Percentiles rank a stretch among this genome's conserved stretches.
phyloP scores from a whole-genome alignment of 1,140 invertebrate species.

The Halyomorpha halys region DNA sequence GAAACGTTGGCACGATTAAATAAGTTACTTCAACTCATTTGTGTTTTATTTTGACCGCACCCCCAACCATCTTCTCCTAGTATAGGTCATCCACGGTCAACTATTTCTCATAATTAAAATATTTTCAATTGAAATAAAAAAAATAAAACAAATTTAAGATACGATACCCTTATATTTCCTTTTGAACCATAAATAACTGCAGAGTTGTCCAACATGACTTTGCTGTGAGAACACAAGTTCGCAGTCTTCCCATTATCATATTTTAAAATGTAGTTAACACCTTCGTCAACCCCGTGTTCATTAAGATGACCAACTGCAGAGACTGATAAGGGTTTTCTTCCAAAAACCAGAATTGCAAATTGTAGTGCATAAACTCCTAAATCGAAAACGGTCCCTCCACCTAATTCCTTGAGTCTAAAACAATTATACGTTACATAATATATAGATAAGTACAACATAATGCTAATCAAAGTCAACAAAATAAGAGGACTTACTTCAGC shows the following conservation, averaged over 20 bases:
- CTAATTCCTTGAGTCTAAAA: neutral
- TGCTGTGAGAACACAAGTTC: neutral
- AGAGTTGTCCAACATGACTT: neutral
- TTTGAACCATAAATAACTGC: conserved; percentile 4
- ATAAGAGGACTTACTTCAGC: neutral
- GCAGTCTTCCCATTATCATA: neutral
- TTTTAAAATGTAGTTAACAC: conserved; percentile 7
- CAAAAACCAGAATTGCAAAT: neutral
- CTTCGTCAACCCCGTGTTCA: neutral
- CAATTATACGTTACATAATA: too few relatives aligned
- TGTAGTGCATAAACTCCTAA: neutral
- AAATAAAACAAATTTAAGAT: too few relatives aligned
- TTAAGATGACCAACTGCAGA: neutral
- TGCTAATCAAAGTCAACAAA: too few relatives aligned
- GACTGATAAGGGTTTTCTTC: neutral
- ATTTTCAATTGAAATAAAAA: too few relatives aligned
- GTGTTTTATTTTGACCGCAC: too few relatives aligned
- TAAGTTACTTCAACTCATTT: too few relatives aligned
- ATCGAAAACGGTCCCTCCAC: conserved; percentile 8
- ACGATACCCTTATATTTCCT: neutral
- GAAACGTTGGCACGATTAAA: too few relatives aligned
- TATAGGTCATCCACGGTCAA: too few relatives aligned
- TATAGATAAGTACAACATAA: too few relatives aligned
- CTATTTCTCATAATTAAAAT: too few relatives aligned
- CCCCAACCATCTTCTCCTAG: too few relatives aligned